Evolutionary conservation across 1,140 invertebrate species (phyloP).

Genomic region (Drosophila obscura): DNA sequence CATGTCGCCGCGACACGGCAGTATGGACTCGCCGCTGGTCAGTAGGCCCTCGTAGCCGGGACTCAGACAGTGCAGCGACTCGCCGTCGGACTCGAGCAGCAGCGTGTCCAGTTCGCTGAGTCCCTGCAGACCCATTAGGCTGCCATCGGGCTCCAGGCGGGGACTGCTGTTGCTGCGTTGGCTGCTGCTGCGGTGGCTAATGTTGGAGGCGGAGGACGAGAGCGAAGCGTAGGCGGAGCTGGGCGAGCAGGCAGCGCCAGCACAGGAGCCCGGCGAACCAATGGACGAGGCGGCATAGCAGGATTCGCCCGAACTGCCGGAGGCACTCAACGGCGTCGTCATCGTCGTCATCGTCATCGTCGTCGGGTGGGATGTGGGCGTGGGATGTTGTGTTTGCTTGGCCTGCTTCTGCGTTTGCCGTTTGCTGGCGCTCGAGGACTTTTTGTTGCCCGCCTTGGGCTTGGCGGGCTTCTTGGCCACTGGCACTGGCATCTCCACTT

Average conservation of each 20-base stretch:
- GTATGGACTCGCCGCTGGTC: constrained; percentile 20
- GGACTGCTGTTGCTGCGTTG: constrained; percentile 41
- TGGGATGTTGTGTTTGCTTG: constrained; percentile 33
- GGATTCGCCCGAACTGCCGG: constrained; percentile 59
- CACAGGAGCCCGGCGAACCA: constrained; percentile 54
- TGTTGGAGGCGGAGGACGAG: constrained; percentile 54
- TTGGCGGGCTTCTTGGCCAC: constrained; percentile 25
- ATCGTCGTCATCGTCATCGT: not conserved
- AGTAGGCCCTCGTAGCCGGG: constrained; percentile 52
- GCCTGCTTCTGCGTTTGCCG: constrained; percentile 35
- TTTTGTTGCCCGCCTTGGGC: constrained; percentile 37
- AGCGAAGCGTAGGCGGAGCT: constrained; percentile 62
- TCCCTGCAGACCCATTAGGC: constrained; percentile 48
- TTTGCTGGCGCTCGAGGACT: constrained; percentile 37
- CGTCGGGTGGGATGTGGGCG: constrained; percentile 9
- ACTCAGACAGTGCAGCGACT: constrained; percentile 84
- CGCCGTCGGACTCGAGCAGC: constrained; percentile 85
- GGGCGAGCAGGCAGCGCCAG: constrained; percentile 36
- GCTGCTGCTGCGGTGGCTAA: constrained; percentile 11
- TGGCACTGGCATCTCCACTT: constrained; percentile 26
- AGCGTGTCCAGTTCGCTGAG: constrained; percentile 72
- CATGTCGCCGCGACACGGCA: constrained; percentile 61
- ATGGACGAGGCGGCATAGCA: constrained; percentile 68
- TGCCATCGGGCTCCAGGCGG: constrained; percentile 46
- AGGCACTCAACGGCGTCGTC: not conserved